Percentiles rank a stretch among this genome's conserved stretches.
Evolutionary conservation across 1,140 invertebrate genomes (phyloP).

Genomic region (Drosophila guanche): DNA sequence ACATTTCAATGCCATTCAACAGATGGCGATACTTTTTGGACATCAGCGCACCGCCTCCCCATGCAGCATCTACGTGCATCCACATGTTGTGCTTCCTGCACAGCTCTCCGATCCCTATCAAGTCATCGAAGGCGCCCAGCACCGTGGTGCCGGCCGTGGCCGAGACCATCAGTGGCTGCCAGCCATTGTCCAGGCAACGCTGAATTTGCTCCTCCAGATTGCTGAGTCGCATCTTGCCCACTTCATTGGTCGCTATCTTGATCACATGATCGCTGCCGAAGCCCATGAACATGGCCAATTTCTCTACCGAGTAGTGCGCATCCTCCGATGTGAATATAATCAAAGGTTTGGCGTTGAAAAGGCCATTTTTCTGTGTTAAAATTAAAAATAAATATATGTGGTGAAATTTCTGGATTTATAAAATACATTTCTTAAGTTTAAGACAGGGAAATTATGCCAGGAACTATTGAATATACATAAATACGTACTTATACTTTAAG

Average conservation of each 20-base stretch:
- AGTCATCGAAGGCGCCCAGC: conserved; percentile 93
- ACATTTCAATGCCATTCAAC: conserved; percentile 91
- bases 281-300: conserved; percentile 91
- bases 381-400: not conserved
- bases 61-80: conserved; percentile 98
- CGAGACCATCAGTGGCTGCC: conserved; percentile 93
- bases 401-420: not conserved
- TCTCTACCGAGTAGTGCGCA: conserved; percentile 97
- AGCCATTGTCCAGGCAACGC: conserved; percentile 87
- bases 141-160: conserved; percentile 95
- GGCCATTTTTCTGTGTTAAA: conserved; percentile 87
- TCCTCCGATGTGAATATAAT: conserved; percentile 94
- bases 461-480: too few species aligned
- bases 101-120: conserved; percentile 90
- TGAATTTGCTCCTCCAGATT: conserved; percentile 90
- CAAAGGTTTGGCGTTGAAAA: conserved; percentile 87
- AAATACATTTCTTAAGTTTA: not conserved
- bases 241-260: conserved; percentile 87
- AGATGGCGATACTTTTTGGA: conserved; percentile 91
- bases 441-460: too few species aligned
- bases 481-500: too few species aligned
- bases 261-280: conserved; percentile 92
- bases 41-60: conserved; percentile 94
- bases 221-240: conserved; percentile 90
- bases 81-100: conserved; percentile 94